Conservation (phyloP, 2,888 invertebrate genomes). For the Labia minor region DNA sequence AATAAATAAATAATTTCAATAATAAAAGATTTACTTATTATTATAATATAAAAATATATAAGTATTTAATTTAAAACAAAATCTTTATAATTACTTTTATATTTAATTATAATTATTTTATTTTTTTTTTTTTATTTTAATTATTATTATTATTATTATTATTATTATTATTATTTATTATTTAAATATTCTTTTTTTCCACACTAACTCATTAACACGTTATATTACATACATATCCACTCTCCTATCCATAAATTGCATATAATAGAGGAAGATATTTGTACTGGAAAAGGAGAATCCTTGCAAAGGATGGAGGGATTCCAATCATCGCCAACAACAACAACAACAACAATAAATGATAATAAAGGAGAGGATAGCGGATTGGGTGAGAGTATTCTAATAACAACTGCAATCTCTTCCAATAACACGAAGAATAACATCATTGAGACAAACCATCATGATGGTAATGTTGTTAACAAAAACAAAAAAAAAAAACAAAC, state of each 20-base stretch:
- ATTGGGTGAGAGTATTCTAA: not conserved
- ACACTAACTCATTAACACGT: not conserved
- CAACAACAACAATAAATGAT: too few species aligned
- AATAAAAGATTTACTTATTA: too few species aligned
- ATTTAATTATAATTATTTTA: not conserved
- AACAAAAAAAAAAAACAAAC: not conserved
- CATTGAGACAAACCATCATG: not conserved
- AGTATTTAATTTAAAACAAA: too few species aligned
- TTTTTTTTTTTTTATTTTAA: not conserved
- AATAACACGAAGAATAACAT: not conserved
- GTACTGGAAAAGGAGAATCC: not conserved
- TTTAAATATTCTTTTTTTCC: not conserved
- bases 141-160: not conserved
- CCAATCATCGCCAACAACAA: too few species aligned
- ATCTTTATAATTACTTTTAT: not conserved
- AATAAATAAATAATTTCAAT: too few species aligned
- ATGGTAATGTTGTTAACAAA: not conserved
- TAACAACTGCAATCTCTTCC: not conserved
- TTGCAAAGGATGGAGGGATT: not conserved
- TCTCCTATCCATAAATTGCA: not conserved
- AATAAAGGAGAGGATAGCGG: not conserved
- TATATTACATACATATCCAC: not conserved
- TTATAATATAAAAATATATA: too few species aligned
- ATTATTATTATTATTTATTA: not conserved
- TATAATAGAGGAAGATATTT: not conserved